phyloP scores from a whole-genome alignment of 2,113 vertebrate genomes.

The Cricetomys ansorgei region DNA sequence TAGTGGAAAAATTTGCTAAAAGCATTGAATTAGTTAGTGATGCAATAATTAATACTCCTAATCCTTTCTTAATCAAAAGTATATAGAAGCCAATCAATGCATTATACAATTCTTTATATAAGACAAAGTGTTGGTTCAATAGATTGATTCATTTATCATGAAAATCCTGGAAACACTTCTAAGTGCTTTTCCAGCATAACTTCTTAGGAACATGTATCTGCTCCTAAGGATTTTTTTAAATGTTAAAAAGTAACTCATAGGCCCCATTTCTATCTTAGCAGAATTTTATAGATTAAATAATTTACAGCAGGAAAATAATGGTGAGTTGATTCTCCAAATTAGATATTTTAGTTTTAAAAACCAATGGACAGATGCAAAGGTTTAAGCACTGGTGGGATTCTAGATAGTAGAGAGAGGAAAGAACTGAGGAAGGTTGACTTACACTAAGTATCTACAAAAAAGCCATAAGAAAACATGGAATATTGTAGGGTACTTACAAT shows the following conservation, averaged over 20 bases:
- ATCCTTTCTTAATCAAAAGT: constrained; percentile 10
- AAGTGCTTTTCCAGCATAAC: neutral
- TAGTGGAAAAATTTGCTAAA: neutral
- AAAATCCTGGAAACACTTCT: neutral
- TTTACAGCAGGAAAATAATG: neutral
- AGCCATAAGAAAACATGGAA: neutral
- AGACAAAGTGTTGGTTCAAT: neutral
- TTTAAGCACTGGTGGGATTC: neutral
- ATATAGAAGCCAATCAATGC: neutral
- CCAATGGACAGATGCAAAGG: neutral
- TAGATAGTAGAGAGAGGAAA: neutral
- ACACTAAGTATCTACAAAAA: neutral
- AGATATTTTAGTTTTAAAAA: neutral
- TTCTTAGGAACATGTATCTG: neutral
- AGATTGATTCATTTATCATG: neutral
- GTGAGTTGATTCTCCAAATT: neutral
- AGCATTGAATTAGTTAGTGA: neutral
- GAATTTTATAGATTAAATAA: neutral
- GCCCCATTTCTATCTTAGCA: neutral
- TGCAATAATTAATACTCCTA: neutral
- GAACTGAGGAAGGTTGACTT: neutral
- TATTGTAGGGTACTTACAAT: neutral
- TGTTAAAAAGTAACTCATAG: neutral
- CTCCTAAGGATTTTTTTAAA: neutral
- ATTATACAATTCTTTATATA: neutral